Percentiles rank a stretch among this genome's conserved stretches.
These are phyloP conservation scores for Pseudobourletiella spinata DNA, from an alignment of 1,140 invertebrate species.

Conservation along the genomic window DNA sequence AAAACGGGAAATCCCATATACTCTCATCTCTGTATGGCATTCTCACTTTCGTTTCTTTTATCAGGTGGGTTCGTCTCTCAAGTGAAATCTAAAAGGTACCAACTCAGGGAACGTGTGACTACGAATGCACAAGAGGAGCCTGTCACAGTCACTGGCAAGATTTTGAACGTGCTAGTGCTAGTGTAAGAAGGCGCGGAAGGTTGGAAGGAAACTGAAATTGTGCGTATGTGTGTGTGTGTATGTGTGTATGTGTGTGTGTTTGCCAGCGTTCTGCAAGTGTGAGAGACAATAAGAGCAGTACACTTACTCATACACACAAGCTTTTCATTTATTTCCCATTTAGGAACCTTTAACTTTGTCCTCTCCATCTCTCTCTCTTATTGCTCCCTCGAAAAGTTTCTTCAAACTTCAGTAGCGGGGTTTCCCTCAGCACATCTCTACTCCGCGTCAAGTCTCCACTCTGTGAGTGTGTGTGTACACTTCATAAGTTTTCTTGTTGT, in stretches of 20 bases:
- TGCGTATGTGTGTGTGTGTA: no score
- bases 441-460: not conserved
- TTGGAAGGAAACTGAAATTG: not conserved
- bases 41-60: conserved; percentile 12
- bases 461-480: not conserved
- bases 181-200: not conserved
- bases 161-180: not conserved
- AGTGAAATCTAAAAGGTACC: conserved; percentile 5
- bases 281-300: not conserved
- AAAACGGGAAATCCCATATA: conserved; percentile 8
- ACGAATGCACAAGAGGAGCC: not conserved
- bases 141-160: not conserved
- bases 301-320: not conserved
- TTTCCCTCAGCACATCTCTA: not conserved
- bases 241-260: no score
- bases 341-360: not conserved
- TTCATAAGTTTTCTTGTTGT: no score
- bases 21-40: not conserved
- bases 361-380: not conserved
- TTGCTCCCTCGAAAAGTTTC: not conserved
- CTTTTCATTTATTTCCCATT: no score
- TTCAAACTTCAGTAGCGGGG: not conserved
- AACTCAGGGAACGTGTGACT: not conserved
- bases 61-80: conserved; percentile 3
- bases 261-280: not conserved